Conservation (phyloP, 2,797 vertebrate species). For the Lacerta agilis region DNA sequence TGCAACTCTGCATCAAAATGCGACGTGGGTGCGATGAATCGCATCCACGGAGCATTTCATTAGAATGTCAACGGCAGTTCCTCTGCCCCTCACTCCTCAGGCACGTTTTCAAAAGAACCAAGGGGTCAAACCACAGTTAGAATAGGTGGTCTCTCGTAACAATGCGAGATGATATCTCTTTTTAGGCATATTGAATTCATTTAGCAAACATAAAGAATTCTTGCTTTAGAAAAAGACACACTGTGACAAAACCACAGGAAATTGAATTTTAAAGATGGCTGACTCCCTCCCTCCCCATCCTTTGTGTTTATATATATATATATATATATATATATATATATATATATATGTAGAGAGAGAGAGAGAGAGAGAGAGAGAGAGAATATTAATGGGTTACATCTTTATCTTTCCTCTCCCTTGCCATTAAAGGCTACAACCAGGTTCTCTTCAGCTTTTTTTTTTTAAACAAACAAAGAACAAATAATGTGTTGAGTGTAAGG, state of each 20-base stretch:
- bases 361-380: slow-evolving; percentile 7
- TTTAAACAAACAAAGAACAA: not conserved
- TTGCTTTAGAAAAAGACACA: slow-evolving; percentile 11
- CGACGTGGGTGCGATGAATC: not conserved
- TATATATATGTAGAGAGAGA: not conserved
- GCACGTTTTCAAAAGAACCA: slow-evolving; percentile 22
- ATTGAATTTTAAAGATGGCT: slow-evolving; percentile 56
- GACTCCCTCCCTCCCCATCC: slow-evolving; percentile 12
- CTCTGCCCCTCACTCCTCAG: slow-evolving; percentile 23
- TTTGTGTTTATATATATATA: not conserved
- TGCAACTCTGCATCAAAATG: slow-evolving; percentile 7
- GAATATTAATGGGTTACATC: not conserved
- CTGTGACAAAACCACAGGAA: slow-evolving; percentile 58
- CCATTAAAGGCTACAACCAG: slow-evolving; percentile 24
- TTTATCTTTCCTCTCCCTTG: slow-evolving; percentile 50
- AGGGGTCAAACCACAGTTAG: not conserved
- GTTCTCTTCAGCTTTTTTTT: not conserved
- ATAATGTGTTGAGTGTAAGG: not conserved
- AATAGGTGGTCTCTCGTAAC: slow-evolving; percentile 52
- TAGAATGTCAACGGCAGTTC: slow-evolving; percentile 25
- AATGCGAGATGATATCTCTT: slow-evolving; percentile 30
- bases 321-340: not conserved
- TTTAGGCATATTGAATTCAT: slow-evolving; percentile 6
- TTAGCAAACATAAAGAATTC: not conserved
- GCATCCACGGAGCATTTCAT: slow-evolving; percentile 8